Base-by-base conservation (phyloP, 1,140 invertebrate species). In the Plodia interpunctella region DNA sequence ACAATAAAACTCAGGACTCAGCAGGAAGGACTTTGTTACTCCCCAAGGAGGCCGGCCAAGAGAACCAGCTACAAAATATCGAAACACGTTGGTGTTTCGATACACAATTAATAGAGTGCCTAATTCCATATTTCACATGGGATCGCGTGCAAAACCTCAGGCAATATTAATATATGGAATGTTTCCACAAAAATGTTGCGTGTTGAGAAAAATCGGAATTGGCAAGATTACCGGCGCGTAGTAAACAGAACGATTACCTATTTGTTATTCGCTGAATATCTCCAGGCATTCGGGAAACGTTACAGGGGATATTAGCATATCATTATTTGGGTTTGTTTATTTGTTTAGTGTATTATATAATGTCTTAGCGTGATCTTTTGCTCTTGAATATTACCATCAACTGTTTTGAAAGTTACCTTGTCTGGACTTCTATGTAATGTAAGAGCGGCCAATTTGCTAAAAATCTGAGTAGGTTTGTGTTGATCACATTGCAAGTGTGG, bases 161-260 rank as follows among this genome's bases (percentile, higher is more conserved):
- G 38, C 38, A 17, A 3, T 3, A 17, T 5, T n/a, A 44, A 10
- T 44, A 15, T 4, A 17, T n/a, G n/a, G 10, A 17, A 44, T n/a
- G 15, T 44, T 44, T 15, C 13, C 15, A 15, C 13, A 44, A 44
- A 38, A 44, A 44, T 44, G 38, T 17, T 44, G 38, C 13, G 38
- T 44, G 38, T 32, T n/a, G 38, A 17, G n/a, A 44, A 1, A 17
- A 17, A 44, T 2, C 38, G 13, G 15, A 44, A 44, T 44, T 44
- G n/a, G 5, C 13, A 3, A n/a, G 38, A 44, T 44, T 15, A 15
- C 6, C 38, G 38, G 38, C 13, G 38, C 38, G 13, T 15, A 15
- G 38, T 44, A 44, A 44, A 44, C 38, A 44, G 15, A 44, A 44
- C 38, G 15, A 44, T 44, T 44, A 44, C 15, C 38, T 44, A 15